Percentiles rank a stretch among this genome's conserved stretches.
These are phyloP conservation scores for Bovichtus diacanthus DNA, from an alignment of 2,797 vertebrate genomes.

Conservation along the genomic window DNA sequence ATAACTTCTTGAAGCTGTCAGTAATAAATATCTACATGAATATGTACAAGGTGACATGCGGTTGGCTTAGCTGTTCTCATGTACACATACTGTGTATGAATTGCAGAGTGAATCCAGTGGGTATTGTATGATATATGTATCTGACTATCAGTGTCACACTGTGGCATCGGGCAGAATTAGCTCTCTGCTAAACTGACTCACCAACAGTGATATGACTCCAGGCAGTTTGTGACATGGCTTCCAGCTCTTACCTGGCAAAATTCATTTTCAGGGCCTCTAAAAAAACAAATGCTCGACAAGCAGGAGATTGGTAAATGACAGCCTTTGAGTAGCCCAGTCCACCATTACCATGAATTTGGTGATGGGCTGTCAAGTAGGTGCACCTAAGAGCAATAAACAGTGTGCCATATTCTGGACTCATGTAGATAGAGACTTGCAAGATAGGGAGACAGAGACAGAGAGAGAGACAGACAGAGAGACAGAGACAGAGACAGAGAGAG, in stretches of 20 bases:
- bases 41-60: neutral
- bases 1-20: constrained; percentile 5
- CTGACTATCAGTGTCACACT: constrained; percentile 5
- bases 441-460: neutral
- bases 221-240: constrained; percentile 23
- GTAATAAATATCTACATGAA: constrained; percentile 11
- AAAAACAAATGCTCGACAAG: constrained; percentile 41
- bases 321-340: constrained; percentile 30
- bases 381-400: constrained; percentile 44
- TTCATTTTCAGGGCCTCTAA: constrained; percentile 32
- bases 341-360: constrained; percentile 46
- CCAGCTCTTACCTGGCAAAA: constrained; percentile 45
- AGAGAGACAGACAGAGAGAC: neutral
- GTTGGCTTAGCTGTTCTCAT: neutral
- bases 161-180: constrained; percentile 14
- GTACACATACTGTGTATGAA: neutral
- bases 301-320: constrained; percentile 49
- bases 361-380: constrained; percentile 56
- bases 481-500: neutral
- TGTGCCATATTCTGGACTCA: constrained; percentile 23
- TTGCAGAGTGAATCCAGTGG: neutral
- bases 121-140: neutral
- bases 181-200: constrained; percentile 20
- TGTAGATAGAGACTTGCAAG: constrained; percentile 9
- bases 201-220: constrained; percentile 29